These are phyloP conservation scores for Tetropium fuscum DNA, from an alignment of 2,888 invertebrate species.

Conservation along the genomic window DNA sequence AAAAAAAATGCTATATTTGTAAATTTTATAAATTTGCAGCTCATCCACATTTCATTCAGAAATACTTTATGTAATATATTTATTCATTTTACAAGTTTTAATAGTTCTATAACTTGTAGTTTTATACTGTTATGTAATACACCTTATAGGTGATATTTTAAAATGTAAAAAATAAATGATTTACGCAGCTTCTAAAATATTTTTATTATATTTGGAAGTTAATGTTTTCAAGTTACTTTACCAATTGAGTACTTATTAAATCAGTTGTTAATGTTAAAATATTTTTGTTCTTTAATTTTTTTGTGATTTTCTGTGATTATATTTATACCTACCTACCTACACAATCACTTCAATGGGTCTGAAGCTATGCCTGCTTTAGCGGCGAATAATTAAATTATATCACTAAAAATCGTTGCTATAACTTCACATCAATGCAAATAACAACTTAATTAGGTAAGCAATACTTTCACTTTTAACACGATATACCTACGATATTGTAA, in stretches of 20 bases:
- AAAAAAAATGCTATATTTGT: conserved; percentile 34
- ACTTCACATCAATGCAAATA: no score
- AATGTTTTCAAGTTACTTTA: no score
- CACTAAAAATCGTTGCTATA: not conserved
- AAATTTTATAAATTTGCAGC: conserved; percentile 46
- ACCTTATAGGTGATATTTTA: conserved; percentile 54
- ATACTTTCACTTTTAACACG: no score
- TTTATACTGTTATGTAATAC: conserved; percentile 53
- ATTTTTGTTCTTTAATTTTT: not conserved
- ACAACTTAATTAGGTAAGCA: no score
- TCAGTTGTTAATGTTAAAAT: no score
- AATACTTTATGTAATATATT: conserved; percentile 47
- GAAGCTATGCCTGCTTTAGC: no score
- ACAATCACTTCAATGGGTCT: no score
- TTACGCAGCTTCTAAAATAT: conserved; percentile 36
- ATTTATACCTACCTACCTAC: no score
- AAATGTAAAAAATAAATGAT: conserved; percentile 36
- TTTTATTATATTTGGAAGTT: not conserved
- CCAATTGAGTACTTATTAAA: no score
- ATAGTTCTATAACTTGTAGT: conserved; percentile 51
- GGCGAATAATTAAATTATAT: not conserved
- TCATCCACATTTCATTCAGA: conserved; percentile 45
- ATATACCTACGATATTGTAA: no score
- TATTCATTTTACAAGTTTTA: conserved; percentile 48
- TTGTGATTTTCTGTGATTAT: not conserved